phyloP scores from a whole-genome alignment of 2,113 vertebrate genomes.

The Dinomys branickii region DNA sequence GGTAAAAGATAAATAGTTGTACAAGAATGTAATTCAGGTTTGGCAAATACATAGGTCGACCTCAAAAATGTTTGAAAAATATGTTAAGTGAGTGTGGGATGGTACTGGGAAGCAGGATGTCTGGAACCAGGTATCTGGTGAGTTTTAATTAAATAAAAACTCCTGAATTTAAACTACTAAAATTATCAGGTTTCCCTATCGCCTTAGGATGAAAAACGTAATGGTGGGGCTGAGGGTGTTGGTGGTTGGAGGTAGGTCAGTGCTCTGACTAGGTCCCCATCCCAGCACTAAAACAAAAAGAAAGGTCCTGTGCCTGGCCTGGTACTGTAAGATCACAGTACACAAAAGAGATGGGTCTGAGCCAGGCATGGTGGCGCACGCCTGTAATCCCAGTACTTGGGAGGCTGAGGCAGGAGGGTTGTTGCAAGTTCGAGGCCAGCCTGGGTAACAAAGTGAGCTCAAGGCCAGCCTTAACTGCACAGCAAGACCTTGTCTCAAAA shows the following conservation, averaged over 20 bases:
- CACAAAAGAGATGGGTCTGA: constrained; percentile 44
- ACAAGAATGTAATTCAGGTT: constrained; percentile 17
- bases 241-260: neutral
- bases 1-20: neutral
- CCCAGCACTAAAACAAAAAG: neutral
- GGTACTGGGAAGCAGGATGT: neutral
- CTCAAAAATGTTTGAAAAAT: constrained; percentile 32
- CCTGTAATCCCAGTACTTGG: no score
- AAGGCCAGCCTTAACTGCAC: no score
- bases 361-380: no score
- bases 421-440: no score
- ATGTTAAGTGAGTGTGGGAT: constrained; percentile 32
- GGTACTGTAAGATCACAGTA: constrained; percentile 14
- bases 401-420: no score
- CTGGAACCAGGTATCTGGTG: constrained; percentile 11
- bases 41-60: neutral
- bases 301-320: neutral
- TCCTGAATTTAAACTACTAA: constrained; percentile 45
- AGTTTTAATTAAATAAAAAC: constrained; percentile 61
- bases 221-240: neutral
- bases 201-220: constrained; percentile 19
- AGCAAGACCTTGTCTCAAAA: no score
- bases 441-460: no score
- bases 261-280: neutral
- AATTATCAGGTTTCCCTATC: constrained; percentile 37